A percentile compares a stretch with the other conserved stretches of the same genome.
Conservation (phyloP, 1,140 invertebrate species). For the Papilio glaucus region DNA sequence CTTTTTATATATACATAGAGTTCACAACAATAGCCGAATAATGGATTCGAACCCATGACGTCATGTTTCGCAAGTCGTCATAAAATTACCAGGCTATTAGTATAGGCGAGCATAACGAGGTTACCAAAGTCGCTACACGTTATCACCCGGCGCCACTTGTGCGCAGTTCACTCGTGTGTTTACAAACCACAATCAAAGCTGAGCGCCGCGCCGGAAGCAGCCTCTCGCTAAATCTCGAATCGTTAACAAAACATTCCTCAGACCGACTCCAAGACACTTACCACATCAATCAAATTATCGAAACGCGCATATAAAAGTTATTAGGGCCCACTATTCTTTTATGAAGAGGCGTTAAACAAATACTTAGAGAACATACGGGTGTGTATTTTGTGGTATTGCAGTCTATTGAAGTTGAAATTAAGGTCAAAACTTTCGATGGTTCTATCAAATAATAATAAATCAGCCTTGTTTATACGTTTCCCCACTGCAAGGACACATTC, state of each 20-base stretch:
- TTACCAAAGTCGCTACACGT: neutral
- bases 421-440: too few relatives aligned
- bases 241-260: slow-evolving; percentile 18
- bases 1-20: too few relatives aligned
- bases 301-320: slow-evolving; percentile 33
- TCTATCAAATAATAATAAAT: too few relatives aligned
- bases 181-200: slow-evolving; percentile 2
- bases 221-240: neutral
- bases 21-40: too few relatives aligned
- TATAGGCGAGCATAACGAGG: neutral
- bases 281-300: slow-evolving; percentile 35
- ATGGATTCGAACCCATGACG: too few relatives aligned
- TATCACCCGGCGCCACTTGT: neutral
- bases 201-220: neutral
- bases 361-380: slow-evolving; percentile 23
- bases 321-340: slow-evolving; percentile 16
- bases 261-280: slow-evolving; percentile 8
- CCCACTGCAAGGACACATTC: too few relatives aligned
- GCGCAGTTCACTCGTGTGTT: neutral
- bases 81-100: too few relatives aligned
- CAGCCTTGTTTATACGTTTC: too few relatives aligned
- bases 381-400: neutral
- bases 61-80: too few relatives aligned
- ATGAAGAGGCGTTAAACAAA: slow-evolving; percentile 35
- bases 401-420: too few relatives aligned